Conservation (phyloP, 64 coral and sea anemone genomes). For the Orbicella faveolata region DNA sequence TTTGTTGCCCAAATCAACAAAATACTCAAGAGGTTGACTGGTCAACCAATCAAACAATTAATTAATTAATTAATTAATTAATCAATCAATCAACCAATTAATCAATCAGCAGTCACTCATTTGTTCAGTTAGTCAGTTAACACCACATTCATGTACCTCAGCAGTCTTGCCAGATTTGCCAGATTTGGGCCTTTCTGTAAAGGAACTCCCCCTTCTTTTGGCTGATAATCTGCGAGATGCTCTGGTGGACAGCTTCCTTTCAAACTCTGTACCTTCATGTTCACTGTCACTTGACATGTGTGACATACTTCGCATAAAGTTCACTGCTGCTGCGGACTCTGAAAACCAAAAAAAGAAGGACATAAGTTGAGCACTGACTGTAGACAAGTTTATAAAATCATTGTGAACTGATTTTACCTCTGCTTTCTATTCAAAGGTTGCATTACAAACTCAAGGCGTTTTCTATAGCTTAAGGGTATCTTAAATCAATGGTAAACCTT, state of each 20-base stretch:
- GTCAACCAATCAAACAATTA: too few relatives aligned
- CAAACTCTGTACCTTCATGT: constrained; percentile 45
- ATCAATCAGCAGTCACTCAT: neutral
- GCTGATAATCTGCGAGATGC: constrained; percentile 78
- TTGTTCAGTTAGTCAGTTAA: neutral
- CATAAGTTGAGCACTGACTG: neutral
- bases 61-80: too few relatives aligned
- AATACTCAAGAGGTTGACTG: too few relatives aligned
- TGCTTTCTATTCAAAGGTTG: too few relatives aligned
- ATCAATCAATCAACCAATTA: neutral
- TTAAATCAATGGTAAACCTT: too few relatives aligned
- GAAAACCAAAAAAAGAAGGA: neutral
- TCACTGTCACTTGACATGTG: constrained; percentile 72
- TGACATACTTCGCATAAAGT: constrained; percentile 86
- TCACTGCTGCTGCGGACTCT: constrained; percentile 65
- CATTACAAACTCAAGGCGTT: too few relatives aligned
- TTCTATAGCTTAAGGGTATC: too few relatives aligned
- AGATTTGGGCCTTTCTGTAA: constrained; percentile 47
- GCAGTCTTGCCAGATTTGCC: constrained; percentile 1
- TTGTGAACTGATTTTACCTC: too few relatives aligned
- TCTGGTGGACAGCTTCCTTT: constrained; percentile 70
- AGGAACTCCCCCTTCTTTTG: constrained; percentile 47
- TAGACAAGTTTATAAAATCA: neutral
- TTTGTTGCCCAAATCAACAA: too few relatives aligned
- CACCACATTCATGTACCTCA: neutral